Evolutionary conservation across 2,888 invertebrate genomes (phyloP).

Genomic region (Xestia rhomboidea): DNA sequence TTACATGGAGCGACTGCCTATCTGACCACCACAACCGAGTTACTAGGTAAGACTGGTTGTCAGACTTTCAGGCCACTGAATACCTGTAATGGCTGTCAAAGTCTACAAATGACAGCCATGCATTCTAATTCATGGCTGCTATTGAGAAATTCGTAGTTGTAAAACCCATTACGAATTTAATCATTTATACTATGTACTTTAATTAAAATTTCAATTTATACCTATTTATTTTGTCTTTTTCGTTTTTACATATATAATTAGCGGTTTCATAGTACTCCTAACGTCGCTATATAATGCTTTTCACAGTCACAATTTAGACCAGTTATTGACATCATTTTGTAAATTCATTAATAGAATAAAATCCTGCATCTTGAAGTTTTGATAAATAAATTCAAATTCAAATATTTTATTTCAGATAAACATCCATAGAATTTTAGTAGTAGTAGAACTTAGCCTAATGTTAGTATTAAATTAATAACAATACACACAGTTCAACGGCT

Average conservation of each 20-base stretch:
- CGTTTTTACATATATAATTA: neutral
- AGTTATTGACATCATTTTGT: too few relatives aligned
- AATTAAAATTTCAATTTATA: slow-evolving; percentile 24
- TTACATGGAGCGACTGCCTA: neutral
- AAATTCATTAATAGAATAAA: too few relatives aligned
- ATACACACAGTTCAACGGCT: too few relatives aligned
- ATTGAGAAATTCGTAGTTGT: too few relatives aligned
- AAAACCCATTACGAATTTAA: too few relatives aligned
- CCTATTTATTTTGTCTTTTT: slow-evolving; percentile 19
- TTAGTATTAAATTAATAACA: too few relatives aligned
- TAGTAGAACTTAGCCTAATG: too few relatives aligned
- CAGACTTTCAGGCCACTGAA: neutral
- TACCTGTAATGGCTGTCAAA: neutral
- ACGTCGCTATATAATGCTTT: neutral
- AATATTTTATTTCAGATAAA: too few relatives aligned
- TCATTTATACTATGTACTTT: slow-evolving; percentile 26
- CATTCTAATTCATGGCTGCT: neutral
- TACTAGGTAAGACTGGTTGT: neutral
- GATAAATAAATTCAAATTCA: too few relatives aligned
- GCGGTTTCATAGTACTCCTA: neutral
- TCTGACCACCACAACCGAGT: neutral
- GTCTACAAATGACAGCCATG: neutral
- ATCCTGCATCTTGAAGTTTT: too few relatives aligned
- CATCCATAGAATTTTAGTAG: too few relatives aligned
- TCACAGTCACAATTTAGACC: neutral